Percentiles rank a stretch among this genome's conserved stretches.
These are phyloP conservation scores for Chrysolophus pictus DNA, from an alignment of 2,797 vertebrate species.

Conservation along the genomic window DNA sequence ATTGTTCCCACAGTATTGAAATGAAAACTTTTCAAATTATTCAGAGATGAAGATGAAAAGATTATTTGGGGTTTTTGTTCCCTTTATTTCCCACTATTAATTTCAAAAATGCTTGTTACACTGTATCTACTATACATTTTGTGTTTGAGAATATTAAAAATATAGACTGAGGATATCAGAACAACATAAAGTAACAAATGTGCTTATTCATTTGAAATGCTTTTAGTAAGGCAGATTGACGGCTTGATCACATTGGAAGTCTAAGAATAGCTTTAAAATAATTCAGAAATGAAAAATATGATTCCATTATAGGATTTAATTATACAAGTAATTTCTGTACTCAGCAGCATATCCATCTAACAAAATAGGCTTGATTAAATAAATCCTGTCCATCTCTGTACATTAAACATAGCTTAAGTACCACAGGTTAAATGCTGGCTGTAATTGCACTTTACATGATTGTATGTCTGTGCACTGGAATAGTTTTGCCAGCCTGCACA, in stretches of 20 bases:
- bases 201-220: slow-evolving; percentile 4
- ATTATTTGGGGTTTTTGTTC: rapidly evolving
- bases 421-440: slow-evolving; percentile 2
- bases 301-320: slow-evolving; percentile 20
- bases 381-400: neutral
- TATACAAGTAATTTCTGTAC: neutral
- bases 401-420: neutral
- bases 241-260: neutral
- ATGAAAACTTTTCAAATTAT: neutral
- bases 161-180: neutral
- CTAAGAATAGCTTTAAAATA: neutral
- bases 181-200: neutral
- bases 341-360: slow-evolving; percentile 4
- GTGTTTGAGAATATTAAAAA: neutral
- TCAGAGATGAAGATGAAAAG: neutral
- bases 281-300: neutral
- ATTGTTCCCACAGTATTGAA: neutral
- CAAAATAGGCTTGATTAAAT: slow-evolving; percentile 20
- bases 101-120: neutral
- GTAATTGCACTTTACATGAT: slow-evolving; percentile 27
- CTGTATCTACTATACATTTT: neutral
- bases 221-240: slow-evolving; percentile 3
- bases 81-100: neutral
- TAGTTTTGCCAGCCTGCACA: neutral
- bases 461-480: neutral